These are phyloP conservation scores for Sebastes itinus DNA, from an alignment of 2,797 vertebrate genomes.

Conservation along the genomic window DNA sequence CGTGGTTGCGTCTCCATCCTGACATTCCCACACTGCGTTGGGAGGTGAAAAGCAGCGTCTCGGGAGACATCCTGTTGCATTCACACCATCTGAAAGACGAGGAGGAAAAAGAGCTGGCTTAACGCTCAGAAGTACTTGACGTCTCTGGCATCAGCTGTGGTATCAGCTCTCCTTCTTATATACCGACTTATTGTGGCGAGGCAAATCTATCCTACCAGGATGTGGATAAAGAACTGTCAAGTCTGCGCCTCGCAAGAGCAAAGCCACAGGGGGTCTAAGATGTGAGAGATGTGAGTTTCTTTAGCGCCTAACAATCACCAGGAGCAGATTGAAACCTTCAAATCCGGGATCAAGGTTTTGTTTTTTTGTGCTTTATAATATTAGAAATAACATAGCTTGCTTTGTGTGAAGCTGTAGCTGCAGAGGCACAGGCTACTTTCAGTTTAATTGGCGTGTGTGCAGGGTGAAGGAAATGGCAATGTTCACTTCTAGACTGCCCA, in stretches of 20 bases:
- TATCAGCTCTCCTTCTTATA: slow-evolving; percentile 5
- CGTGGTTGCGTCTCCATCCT: neutral
- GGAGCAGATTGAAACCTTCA: slow-evolving; percentile 22
- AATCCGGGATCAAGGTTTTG: slow-evolving; percentile 5
- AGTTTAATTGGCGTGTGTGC: slow-evolving; percentile 35
- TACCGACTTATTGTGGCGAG: slow-evolving; percentile 13
- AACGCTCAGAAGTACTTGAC: slow-evolving; percentile 12
- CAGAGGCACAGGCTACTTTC: neutral
- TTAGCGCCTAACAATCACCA: slow-evolving; percentile 3
- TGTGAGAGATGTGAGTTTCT: slow-evolving; percentile 11
- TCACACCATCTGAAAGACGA: slow-evolving; percentile 29
- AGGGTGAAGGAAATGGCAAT: slow-evolving; percentile 9
- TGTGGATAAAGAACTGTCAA: slow-evolving; percentile 39
- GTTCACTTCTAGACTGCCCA: slow-evolving; percentile 11
- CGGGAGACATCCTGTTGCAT: slow-evolving; percentile 14
- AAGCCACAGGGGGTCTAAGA: slow-evolving; percentile 25
- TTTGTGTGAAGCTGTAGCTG: neutral
- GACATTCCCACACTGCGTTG: neutral
- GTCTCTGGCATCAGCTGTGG: slow-evolving; percentile 13
- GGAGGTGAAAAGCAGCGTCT: slow-evolving; percentile 18
- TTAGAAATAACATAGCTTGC: neutral
- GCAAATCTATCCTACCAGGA: slow-evolving; percentile 37
- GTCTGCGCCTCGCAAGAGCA: slow-evolving; percentile 4
- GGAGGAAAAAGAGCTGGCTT: slow-evolving; percentile 26
- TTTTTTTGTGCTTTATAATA: slow-evolving; percentile 3